Evolutionary conservation across 2,888 invertebrate species (phyloP).

Genomic region (Elegia similella): DNA sequence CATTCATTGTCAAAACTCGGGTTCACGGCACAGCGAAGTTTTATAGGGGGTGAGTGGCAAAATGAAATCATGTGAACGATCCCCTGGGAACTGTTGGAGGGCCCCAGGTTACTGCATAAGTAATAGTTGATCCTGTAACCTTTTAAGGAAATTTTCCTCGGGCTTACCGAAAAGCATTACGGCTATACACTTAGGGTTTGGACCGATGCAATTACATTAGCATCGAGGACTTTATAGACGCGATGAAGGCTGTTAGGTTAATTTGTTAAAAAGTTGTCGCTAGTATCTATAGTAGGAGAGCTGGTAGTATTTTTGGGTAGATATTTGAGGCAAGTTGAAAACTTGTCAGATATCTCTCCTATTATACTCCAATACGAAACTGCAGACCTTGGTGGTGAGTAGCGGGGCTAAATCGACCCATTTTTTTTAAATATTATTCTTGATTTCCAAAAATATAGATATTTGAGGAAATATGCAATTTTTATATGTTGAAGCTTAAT

Average conservation of each 20-base stretch:
- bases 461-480: too few species aligned
- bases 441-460: too few species aligned
- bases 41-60: slow-evolving; percentile 20
- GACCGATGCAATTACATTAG: slow-evolving; percentile 18
- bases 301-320: too few species aligned
- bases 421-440: too few species aligned
- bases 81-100: slow-evolving; percentile 61
- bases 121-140: slow-evolving; percentile 54
- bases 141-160: slow-evolving; percentile 18
- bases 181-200: slow-evolving; percentile 13
- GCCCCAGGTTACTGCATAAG: slow-evolving; percentile 80
- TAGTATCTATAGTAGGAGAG: too few species aligned
- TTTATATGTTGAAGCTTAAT: too few species aligned
- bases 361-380: too few species aligned
- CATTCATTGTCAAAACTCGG: slow-evolving; percentile 14
- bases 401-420: too few species aligned
- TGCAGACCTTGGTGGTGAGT: too few species aligned
- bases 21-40: slow-evolving; percentile 7
- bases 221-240: slow-evolving; percentile 8
- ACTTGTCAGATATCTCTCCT: too few species aligned
- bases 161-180: slow-evolving; percentile 16
- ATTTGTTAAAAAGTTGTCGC: slow-evolving; percentile 5
- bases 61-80: slow-evolving; percentile 49
- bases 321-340: too few species aligned
- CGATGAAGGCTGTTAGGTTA: slow-evolving; percentile 11